Evolutionary conservation across 2,797 vertebrate genomes (phyloP), one percentile per base, ranked within the genome.

Genomic region (Lates japonicus): DNA sequence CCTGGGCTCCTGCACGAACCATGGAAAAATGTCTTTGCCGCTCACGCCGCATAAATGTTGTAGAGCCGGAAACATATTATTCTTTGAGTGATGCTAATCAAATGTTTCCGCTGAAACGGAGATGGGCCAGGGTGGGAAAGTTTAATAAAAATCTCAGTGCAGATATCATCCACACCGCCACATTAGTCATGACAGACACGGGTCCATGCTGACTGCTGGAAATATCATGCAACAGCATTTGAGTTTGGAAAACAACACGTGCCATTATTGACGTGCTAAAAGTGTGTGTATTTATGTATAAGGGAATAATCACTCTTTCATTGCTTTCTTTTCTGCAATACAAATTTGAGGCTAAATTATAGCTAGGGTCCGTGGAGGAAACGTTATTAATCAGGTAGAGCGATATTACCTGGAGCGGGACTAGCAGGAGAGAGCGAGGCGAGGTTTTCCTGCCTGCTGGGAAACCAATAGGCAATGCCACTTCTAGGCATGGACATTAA

Each of bases 301-400:
- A 63, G 78, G 82, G 88, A 93, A 92, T 91, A 90, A 93, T 93
- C 79, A 87, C 82, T 92, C 88, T 91, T 93, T 93, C 89, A 87
- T 78, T 93, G 88, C 88, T 93, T 94, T 92, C 88, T 93, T 94
- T 93, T 92, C 84, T 44, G 52, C 87, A 84, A 82, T 88, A 91
- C 90, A 91, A 90, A 91, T 92, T 90, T 93, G 83, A 84, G 82
- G 79, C 72, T 88, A 81, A 94, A 92, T 93, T 89, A 88, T 88
- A 93, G 87, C 85, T 83, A 91, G 80, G 74, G 82, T 84, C 92
- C 69, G 1, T 70, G 42, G 93, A 92, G 92, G 86, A 84, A 92
- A 86, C 65, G 39, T 79, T 91, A 90, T 87, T 92, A 92, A 94
- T 94, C 80, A 78, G 33, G 77, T 87, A 76, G 82, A 90, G 88